Base-by-base conservation (phyloP, 2,797 vertebrate species). In the Sparus aurata region DNA sequence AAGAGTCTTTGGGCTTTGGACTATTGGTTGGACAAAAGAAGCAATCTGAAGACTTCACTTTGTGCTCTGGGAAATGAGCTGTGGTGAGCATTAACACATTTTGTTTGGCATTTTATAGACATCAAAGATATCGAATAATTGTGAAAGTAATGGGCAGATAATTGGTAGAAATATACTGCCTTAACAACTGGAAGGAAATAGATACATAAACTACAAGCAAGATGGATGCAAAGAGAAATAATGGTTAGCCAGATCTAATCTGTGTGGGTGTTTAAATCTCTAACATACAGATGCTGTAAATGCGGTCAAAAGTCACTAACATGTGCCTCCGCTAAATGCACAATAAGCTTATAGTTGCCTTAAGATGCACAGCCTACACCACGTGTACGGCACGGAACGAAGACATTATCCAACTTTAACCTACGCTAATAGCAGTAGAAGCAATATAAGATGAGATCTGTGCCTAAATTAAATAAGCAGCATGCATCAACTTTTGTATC, bases 251-350 rank as follows among this genome's bases (percentile, higher is more conserved):
- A 22, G 65, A 73, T 66, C 22, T 55, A 30, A 76, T 79, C 64
- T 72, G 53, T 55, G 50, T 15, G n/a, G 9, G 3, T 38, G 52
- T 69, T 64, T 60, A 34, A 49, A 47, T n/a, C 59, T 77, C 20
- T 70, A 38, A 34, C 22, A 64, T 74, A 69, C 55, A 72, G 52
- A 73, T 60, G 67, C 27, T 73, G 23, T 73, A 61, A 78, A 79
- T 58, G 69, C 61, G 34, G 34, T 38, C 34, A 38, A 38, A 38
- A 38, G 34, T 9, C 34, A 30, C 30, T 3, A 38, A 38, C 34
- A 46, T 59, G 43, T 65, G n/a, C 25, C 54, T 23, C 12, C 60
- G 63, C 46, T 62, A 46, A 78, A 84, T 69, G 82, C 25, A 54
- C 12, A 27, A 30, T 49, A 18, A 74, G 79, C 52, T 74, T 22